Conservation (phyloP, 2,888 invertebrate species). For the Parascotia fuliginaria region DNA sequence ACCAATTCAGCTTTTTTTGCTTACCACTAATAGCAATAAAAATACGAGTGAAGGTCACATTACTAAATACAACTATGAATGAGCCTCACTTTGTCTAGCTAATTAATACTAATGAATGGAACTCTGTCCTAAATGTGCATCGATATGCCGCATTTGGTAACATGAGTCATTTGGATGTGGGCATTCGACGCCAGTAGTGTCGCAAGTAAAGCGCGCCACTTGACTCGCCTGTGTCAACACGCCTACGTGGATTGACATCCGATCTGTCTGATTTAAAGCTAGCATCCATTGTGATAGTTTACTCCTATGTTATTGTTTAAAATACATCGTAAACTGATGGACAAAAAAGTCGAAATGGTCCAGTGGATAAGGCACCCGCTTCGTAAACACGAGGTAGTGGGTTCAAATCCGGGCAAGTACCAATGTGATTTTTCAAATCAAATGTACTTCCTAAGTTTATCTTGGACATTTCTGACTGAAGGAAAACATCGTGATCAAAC, state of each 20-base stretch:
- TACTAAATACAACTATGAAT: conserved; percentile 7
- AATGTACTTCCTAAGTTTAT: no score
- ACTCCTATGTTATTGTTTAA: no score
- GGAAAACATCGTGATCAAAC: no score
- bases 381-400: no score
- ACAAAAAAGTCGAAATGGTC: no score
- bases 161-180: conserved; percentile 48
- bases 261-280: conserved; percentile 25
- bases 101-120: conserved; percentile 17
- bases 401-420: no score
- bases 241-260: conserved; percentile 60
- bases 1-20: no score
- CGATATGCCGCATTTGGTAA: conserved; percentile 19
- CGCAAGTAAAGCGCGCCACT: conserved; percentile 58
- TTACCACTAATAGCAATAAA: no score
- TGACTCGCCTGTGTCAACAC: conserved; percentile 69
- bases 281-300: conserved; percentile 14
- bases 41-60: conserved; percentile 4
- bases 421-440: no score
- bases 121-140: conserved; percentile 10
- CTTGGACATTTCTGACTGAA: no score
- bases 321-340: no score
- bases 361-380: no score
- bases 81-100: conserved; percentile 9
- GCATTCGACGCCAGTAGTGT: conserved; percentile 42